Conservation (phyloP, 2,797 vertebrate species). For the Synanceia verrucosa region DNA sequence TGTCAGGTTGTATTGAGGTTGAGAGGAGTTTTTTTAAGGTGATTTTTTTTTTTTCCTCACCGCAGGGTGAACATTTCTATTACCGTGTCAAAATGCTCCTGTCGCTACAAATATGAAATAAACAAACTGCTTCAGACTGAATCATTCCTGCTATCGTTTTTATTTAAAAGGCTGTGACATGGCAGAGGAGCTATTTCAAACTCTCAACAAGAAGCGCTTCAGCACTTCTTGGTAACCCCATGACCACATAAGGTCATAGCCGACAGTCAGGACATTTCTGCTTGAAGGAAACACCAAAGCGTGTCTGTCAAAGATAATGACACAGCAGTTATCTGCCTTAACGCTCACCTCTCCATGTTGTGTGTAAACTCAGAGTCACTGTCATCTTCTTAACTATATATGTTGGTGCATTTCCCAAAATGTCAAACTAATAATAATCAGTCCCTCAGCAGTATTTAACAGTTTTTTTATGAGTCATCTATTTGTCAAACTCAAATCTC, state of each 20-base stretch:
- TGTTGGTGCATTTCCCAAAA: too few species aligned
- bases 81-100: conserved; percentile 14
- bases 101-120: conserved; percentile 1
- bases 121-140: not conserved
- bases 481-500: not conserved
- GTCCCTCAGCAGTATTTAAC: too few species aligned
- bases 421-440: too few species aligned
- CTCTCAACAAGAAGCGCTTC: not conserved
- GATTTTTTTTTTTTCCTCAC: not conserved
- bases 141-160: not conserved
- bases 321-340: not conserved
- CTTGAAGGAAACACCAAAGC: conserved; percentile 18
- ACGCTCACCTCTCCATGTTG: not conserved
- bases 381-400: not conserved
- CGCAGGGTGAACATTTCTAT: not conserved
- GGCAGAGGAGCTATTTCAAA: not conserved
- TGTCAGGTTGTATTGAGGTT: conserved; percentile 4
- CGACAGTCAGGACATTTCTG: conserved; percentile 2
- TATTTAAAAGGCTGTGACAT: not conserved
- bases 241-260: conserved; percentile 26
- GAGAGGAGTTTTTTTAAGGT: not conserved
- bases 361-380: not conserved
- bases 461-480: not conserved
- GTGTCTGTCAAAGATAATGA: conserved; percentile 42
- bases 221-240: conserved; percentile 21